These are phyloP conservation scores for Lampris incognitus DNA, from an alignment of 2,113 vertebrate genomes.

Conservation along the genomic window DNA sequence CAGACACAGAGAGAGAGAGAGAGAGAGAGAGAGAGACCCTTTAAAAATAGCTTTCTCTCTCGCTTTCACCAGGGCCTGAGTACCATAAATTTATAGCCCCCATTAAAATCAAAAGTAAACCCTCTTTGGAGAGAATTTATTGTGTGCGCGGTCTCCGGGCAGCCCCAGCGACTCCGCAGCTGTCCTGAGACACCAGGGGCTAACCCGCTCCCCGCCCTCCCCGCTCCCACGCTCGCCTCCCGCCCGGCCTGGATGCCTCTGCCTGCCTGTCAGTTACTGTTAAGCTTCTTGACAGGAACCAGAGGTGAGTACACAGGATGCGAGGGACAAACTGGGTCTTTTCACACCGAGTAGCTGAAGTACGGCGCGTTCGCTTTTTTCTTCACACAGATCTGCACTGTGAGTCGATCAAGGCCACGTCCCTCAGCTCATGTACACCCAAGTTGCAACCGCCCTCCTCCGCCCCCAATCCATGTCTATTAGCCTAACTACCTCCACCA, in stretches of 20 bases:
- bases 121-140: conserved; percentile 83
- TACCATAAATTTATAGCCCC: conserved; percentile 76
- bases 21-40: conserved; percentile 46
- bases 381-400: conserved; percentile 39
- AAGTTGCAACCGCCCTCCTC: conserved; percentile 26
- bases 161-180: conserved; percentile 68
- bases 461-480: conserved; percentile 32
- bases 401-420: conserved; percentile 47
- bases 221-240: conserved; percentile 54
- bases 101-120: conserved; percentile 84
- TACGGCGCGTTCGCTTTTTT: background rate
- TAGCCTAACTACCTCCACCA: conserved; percentile 59
- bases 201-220: conserved; percentile 57
- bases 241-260: conserved; percentile 53
- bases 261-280: conserved; percentile 63
- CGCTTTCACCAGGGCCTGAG: conserved; percentile 53
- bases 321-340: background rate
- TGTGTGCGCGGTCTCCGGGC: conserved; percentile 69
- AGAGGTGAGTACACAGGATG: conserved; percentile 27
- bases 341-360: background rate
- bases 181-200: conserved; percentile 70
- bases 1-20: background rate
- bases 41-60: conserved; percentile 69
- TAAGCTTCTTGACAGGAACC: conserved; percentile 61
- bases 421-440: conserved; percentile 43